Base-by-base conservation (phyloP, 92 coral and sea anemone genomes). In the Hydrozoanthus gracilis region DNA sequence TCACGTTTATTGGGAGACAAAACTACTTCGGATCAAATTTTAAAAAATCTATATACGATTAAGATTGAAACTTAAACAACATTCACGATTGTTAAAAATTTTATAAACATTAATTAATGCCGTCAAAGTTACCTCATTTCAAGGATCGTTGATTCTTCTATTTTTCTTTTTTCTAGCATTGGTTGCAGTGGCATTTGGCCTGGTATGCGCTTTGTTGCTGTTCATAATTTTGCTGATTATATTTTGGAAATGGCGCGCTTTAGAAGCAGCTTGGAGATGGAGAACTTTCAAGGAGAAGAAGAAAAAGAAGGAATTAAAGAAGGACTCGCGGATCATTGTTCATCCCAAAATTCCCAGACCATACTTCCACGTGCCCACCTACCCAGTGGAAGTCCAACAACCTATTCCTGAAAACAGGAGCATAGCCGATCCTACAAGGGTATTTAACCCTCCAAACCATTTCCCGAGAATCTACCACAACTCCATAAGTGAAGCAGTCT, bases 241-340 rank as follows among this genome's bases (percentile, higher is more conserved):
- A 17, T 6, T 65, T 12, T 80, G 85, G 73, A 80, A 80, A 80
- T 80, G 85, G 85, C 85, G 75, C 70, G 56, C 60, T 5, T 48
- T 80, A 51, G 75, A 46, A 66, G 85, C 85, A 8, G 85, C 85
- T 11, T 80, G 75, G 85, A 65, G 50, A 8, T 80, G 85, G 85
- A 80, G 69, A 39, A 18, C 20, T 48, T 80, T 66, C 17, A 80
- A 80, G 74, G 39, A 80, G 15, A 65, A 20, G 60, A 80, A 66
- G 50, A 20, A 65, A 48, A 56, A 49, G 20, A 48, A 80, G 15
- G 64, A 65, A 16, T 65, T 80, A 16, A 64, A 60, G 44, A 66
- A 65, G 73, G 85, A 80, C 51, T 80, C 85, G 2, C 47, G 85
- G 35, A 80, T 80, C 49, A 5, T 80, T 11, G 85, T 80, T 52